A percentile compares a stretch with the other conserved stretches of the same genome.
These are phyloP conservation scores for Matsumurasca onukii DNA, from an alignment of 1,140 invertebrate genomes.

Conservation along the genomic window DNA sequence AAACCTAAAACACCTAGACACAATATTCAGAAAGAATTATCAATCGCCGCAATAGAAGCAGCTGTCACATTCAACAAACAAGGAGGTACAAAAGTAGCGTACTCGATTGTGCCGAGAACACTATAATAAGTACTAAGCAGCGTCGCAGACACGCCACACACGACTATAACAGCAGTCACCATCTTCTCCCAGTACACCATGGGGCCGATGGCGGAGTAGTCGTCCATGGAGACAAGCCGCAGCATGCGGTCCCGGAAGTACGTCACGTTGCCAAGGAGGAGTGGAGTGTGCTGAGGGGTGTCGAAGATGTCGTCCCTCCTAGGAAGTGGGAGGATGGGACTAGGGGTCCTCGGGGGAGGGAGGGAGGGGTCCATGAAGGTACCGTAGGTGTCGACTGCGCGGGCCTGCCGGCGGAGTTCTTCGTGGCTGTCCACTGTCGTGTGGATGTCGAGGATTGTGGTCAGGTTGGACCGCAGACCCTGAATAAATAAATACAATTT, in stretches of 20 bases:
- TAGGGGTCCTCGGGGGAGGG: not conserved
- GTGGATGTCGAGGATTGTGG: constrained; percentile 7
- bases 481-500: no score
- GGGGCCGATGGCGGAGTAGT: constrained; percentile 24
- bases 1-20: not conserved
- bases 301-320: constrained; percentile 6
- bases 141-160: constrained; percentile 35
- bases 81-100: constrained; percentile 39
- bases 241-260: constrained; percentile 18
- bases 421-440: constrained; percentile 19
- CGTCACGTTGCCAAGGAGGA: not conserved
- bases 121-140: constrained; percentile 35
- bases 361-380: not conserved
- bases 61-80: constrained; percentile 39
- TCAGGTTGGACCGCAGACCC: not conserved
- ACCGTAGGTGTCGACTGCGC: not conserved
- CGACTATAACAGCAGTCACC: constrained; percentile 21
- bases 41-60: constrained; percentile 36
- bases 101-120: constrained; percentile 35
- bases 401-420: not conserved
- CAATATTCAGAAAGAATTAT: not conserved
- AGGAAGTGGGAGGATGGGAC: no score
- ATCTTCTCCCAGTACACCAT: constrained; percentile 17
- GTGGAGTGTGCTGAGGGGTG: not conserved
- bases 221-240: constrained; percentile 25